These are phyloP conservation scores for Bombus sibiricus DNA, from an alignment of 1,140 invertebrate species.

Conservation along the genomic window DNA sequence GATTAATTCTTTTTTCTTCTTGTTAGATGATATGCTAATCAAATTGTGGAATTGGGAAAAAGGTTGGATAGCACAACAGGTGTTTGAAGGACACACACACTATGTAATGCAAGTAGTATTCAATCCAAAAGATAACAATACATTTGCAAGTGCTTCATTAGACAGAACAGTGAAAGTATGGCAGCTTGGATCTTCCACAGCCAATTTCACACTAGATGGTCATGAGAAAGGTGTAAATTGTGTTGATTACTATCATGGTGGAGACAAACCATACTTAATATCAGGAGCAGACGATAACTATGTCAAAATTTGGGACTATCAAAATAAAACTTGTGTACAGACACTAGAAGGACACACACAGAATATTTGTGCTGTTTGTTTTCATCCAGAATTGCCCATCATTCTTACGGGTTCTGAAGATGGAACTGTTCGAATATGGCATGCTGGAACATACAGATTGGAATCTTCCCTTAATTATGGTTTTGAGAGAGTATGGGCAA, in stretches of 20 bases:
- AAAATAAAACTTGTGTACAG: constrained; percentile 99
- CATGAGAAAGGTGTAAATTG: constrained; percentile 99
- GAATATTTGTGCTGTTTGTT: constrained; percentile 96
- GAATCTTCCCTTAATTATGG: constrained; percentile 99
- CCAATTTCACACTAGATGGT: constrained; percentile 99
- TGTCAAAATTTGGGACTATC: constrained; percentile 99
- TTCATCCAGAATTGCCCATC: constrained; percentile 99
- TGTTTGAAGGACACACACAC: constrained; percentile 99
- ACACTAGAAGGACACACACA: constrained; percentile 98
- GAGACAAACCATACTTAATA: constrained; percentile 99
- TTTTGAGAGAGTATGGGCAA: constrained; percentile 98
- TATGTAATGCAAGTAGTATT: constrained; percentile 99
- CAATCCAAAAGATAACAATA: constrained; percentile 99
- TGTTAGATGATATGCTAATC: constrained; percentile 98
- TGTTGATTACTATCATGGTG: constrained; percentile 99
- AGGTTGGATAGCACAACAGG: constrained; percentile 97
- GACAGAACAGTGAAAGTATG: constrained; percentile 99
- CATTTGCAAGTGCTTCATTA: constrained; percentile 99
- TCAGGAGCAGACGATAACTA: constrained; percentile 98
- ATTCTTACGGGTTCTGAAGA: constrained; percentile 99
- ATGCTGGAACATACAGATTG: constrained; percentile 97
- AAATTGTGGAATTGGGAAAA: constrained; percentile 99
- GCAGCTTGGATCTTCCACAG: constrained; percentile 97
- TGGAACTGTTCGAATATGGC: constrained; percentile 97
- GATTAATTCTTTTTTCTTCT: not conserved